Conservation (phyloP, 2,888 invertebrate genomes). For the Bembecia ichneumoniformis region DNA sequence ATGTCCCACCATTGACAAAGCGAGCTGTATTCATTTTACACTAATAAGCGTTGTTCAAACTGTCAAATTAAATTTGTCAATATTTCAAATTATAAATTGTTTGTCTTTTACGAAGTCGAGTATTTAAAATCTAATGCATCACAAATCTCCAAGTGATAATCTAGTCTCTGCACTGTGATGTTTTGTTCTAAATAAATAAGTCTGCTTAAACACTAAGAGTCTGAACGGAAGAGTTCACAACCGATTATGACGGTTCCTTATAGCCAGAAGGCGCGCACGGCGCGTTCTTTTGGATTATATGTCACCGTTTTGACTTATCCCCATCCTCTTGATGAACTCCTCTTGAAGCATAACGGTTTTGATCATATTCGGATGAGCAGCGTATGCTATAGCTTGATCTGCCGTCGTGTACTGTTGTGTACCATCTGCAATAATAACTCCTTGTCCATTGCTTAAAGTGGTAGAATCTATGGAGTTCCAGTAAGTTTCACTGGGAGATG, state of each 20-base stretch:
- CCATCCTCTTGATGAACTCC: conserved; percentile 67
- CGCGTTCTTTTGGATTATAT: conserved; percentile 67
- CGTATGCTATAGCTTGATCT: conserved; percentile 49
- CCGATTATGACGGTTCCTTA: conserved; percentile 66
- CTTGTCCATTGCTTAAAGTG: conserved; percentile 54
- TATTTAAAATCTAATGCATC: conserved; percentile 1
- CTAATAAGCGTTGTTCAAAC: conserved; percentile 49
- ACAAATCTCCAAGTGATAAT: conserved; percentile 5
- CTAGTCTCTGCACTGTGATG: conserved; percentile 57
- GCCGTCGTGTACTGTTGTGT: conserved; percentile 55
- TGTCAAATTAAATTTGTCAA: conserved; percentile 35
- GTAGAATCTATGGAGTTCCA: conserved; percentile 90
- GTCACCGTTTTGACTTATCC: conserved; percentile 69
- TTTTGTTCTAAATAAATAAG: conserved; percentile 59
- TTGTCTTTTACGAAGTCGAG: not conserved
- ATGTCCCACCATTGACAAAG: not conserved
- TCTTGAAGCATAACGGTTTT: conserved; percentile 70
- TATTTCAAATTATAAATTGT: too few species aligned
- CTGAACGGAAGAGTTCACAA: conserved; percentile 66
- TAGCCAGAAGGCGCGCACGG: conserved; percentile 66
- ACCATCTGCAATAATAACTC: conserved; percentile 54
- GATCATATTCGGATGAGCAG: conserved; percentile 60
- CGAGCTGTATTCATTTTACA: conserved; percentile 29
- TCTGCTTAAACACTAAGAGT: conserved; percentile 65
- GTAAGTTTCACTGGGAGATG: conserved; percentile 94